Base-by-base conservation (phyloP, 2,888 invertebrate genomes). In the Eumerus sabulonum region DNA sequence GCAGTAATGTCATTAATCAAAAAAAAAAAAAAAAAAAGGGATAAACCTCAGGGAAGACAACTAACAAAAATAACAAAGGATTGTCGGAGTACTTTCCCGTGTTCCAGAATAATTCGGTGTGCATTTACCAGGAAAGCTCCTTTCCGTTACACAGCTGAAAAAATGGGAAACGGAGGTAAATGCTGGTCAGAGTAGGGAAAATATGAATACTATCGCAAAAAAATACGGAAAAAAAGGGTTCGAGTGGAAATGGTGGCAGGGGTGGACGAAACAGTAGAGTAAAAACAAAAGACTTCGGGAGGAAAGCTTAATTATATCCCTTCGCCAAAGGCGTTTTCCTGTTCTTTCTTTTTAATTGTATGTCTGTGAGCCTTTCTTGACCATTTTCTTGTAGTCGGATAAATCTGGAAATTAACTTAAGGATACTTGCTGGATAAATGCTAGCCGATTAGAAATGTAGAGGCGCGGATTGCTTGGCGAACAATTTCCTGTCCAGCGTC, bases 361-460 rank as follows among this genome's bases (percentile, higher is more conserved):
- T n/a, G n/a, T n/a, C n/a, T n/a, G n/a, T n/a, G n/a, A n/a, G n/a
- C n/a, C n/a, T n/a, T n/a, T n/a, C n/a, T n/a, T n/a, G n/a, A n/a
- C n/a, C n/a, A n/a, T n/a, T n/a, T n/a, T n/a, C n/a, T n/a, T n/a
- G 42, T 18, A 47, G 44, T 72, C 57, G 51, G 54, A 42, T 54
- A 42, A 67, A 56, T 59, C 40, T 35, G 42, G 60, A 67, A 73
- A 73, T 66, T 73, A 66, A 66, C 59, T 73, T 73, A 60, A 35
- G 40, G 44, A 42, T 54, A 35, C 16, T 40, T 17, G 2, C 3
- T 19, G 19, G 11, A 19, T 67, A 54, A 50, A 66, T 42, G 48
- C 47, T 19, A 9, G 18, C 1, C 27, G 7, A 7, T 27, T 27
- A 27, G 13, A 17, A 60, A 54, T 54, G 40, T 38, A 67, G n/a